phyloP scores from a whole-genome alignment of 2,888 invertebrate species.

The Alviniconcha strummeri region DNA sequence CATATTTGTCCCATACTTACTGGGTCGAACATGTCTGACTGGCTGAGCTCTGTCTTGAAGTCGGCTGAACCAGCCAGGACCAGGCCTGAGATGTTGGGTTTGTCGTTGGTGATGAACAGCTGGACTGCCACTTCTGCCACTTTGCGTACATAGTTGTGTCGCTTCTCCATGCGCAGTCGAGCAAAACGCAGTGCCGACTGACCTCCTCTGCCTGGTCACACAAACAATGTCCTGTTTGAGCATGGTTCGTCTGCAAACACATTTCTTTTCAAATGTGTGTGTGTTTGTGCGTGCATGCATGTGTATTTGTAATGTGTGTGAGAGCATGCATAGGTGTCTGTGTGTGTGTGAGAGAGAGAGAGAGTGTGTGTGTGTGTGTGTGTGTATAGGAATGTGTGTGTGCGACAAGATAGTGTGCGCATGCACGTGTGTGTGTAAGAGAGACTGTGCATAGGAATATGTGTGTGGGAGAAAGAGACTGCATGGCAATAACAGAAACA shows the following conservation, averaged over 20 bases:
- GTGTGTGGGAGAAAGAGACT: too few species aligned
- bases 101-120: slow-evolving; percentile 97
- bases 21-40: slow-evolving; percentile 99
- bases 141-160: slow-evolving; percentile 99
- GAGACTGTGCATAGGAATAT: too few species aligned
- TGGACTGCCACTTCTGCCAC: slow-evolving; percentile 98
- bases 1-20: slow-evolving; percentile 75
- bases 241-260: neutral
- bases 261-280: neutral
- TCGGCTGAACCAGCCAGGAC: slow-evolving; percentile 99
- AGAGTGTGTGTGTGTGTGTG: too few species aligned
- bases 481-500: too few species aligned
- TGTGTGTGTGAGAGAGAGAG: neutral
- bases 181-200: slow-evolving; percentile 99
- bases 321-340: too few species aligned
- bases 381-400: too few species aligned
- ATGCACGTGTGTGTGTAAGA: too few species aligned
- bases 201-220: slow-evolving; percentile 88
- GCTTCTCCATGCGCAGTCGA: slow-evolving; percentile 98
- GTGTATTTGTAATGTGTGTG: too few species aligned
- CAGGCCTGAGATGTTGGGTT: slow-evolving; percentile 97
- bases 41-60: slow-evolving; percentile 99
- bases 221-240: neutral
- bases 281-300: too few species aligned
- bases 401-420: too few species aligned